Base-by-base conservation (phyloP, 2,797 vertebrate species). In the Tolypeutes matacus region DNA sequence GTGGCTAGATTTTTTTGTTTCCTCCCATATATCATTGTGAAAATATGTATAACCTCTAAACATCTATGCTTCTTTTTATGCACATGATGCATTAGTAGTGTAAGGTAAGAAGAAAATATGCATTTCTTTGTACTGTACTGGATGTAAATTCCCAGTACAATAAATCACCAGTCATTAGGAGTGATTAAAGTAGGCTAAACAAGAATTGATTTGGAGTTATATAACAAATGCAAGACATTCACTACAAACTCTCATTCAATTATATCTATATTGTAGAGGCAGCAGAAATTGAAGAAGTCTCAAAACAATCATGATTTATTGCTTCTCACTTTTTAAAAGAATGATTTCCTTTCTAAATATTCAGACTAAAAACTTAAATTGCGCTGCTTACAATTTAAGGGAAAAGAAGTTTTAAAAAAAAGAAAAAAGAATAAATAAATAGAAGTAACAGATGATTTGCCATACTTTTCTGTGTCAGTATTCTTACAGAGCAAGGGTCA, bases 191-290 rank as follows among this genome's bases (percentile, higher is more conserved):
- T 20, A n/a, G 73, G 49, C 13, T 51, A 73, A 93, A 90, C n/a
- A 46, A 64, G 36, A 96, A 96, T 95, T 77, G 97, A 97, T 95
- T 93, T 78, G 58, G 46, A 86, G 42, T 96, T 94, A 31, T 34
- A 39, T 94, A 92, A 89, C 65, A 72, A 93, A 89, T 95, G 56
- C 46, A 85, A 95, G 86, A 39, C 21, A 72, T 70, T 85, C 53
- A 53, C 81, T 91, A 75, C n/a, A 86, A 89, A 67, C 75, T 46
- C 49, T 89, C 75, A 73, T 93, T 95, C 62, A 70, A 67, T 95
- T 95, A 89, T 46, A 6, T 70, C 62, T 72, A 6, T 15, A 78
- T n/a, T 77, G 11, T 77, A 93, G 62, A 96, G 56, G 60, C 83
- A 94, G 51, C 86, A 94, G 73, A 80, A 93, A 95, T 51, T 56